Conservation (phyloP, 1,140 invertebrate genomes). For the Calycopis cecrops region DNA sequence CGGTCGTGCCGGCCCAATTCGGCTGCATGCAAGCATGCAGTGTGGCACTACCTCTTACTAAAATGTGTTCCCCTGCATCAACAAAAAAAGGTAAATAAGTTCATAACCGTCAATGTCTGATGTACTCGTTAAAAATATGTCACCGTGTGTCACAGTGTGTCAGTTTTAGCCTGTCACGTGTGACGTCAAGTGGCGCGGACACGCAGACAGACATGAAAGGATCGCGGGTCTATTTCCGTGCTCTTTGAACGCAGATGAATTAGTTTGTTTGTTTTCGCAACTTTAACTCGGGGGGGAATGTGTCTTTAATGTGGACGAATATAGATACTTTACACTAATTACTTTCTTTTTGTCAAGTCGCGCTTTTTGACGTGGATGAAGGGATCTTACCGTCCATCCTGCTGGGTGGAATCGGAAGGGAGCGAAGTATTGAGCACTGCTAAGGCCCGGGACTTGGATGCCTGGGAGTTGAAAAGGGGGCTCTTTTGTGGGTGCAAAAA, state of each 20-base stretch:
- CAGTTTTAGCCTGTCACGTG: constrained; percentile 5
- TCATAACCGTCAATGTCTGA: not conserved
- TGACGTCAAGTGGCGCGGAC: constrained; percentile 25
- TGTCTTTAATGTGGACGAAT: constrained; percentile 32
- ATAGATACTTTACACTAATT: constrained; percentile 13
- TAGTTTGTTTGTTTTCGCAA: constrained; percentile 65
- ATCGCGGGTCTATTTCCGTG: constrained; percentile 60
- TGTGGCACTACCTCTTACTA: no score
- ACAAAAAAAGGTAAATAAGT: no score
- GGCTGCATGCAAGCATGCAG: no score
- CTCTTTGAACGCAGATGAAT: constrained; percentile 51
- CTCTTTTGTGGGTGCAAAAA: no score
- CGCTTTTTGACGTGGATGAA: not conserved
- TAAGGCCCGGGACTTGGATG: no score
- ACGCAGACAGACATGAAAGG: constrained; percentile 53
- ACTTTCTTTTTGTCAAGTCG: no score
- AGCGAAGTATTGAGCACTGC: no score
- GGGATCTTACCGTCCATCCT: no score
- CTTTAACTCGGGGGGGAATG: constrained; percentile 47
- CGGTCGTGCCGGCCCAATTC: no score
- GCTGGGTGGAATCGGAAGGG: no score
- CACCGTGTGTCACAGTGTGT: constrained; percentile 27
- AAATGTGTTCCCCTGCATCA: no score
- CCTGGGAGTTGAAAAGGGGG: no score
- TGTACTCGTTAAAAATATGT: constrained; percentile 21